Evolutionary conservation across 1,140 invertebrate species (phyloP).

Genomic region (Alviniconcha marisindica): DNA sequence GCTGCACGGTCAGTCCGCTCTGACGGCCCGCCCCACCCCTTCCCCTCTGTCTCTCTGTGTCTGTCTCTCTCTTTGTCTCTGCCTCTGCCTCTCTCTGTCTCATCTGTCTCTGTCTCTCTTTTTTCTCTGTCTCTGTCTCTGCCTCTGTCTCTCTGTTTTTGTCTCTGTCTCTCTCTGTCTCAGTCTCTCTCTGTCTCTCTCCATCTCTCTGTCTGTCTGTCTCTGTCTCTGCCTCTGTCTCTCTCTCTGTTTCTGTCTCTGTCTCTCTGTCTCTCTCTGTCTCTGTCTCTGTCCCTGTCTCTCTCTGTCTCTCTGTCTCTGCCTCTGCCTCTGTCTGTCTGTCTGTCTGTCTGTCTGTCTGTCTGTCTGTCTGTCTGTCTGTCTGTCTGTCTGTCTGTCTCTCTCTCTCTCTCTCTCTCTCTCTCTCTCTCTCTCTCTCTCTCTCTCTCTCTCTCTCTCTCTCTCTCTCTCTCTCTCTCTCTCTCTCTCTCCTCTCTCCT

Average conservation of each 20-base stretch:
- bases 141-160: no score
- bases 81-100: no score
- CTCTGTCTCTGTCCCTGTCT: not conserved
- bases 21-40: not conserved
- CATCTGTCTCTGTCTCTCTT: no score
- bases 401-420: no score
- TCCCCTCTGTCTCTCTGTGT: not conserved
- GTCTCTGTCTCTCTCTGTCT: not conserved
- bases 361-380: slow-evolving; percentile 9
- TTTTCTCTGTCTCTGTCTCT: no score
- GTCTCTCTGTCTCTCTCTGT: not conserved
- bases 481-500: no score
- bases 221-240: not conserved
- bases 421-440: no score
- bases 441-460: no score
- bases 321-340: not conserved
- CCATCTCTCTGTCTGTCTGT: not conserved
- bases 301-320: not conserved
- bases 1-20: slow-evolving; percentile 47
- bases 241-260: not conserved
- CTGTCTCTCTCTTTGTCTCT: not conserved
- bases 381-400: not conserved
- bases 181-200: not conserved
- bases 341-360: not conserved
- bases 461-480: no score